Base-by-base conservation (phyloP, 2,113 vertebrate species). In the Microcebus lehilahytsara region DNA sequence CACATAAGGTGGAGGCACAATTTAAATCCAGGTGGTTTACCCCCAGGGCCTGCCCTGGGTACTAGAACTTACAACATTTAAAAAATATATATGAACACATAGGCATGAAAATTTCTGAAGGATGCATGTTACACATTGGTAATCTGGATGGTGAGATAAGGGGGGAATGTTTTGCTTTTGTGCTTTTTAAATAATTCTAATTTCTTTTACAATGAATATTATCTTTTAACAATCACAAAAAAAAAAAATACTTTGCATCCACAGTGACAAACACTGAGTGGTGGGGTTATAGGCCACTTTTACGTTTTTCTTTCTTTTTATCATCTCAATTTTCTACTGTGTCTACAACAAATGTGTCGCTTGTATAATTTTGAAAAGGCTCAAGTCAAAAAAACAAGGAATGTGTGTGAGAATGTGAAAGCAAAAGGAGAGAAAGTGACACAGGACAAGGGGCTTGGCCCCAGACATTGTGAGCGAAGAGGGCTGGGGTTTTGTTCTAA, bases 41-140 rank as follows among this genome's bases (percentile, higher is more conserved):
- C 46, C 56, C 23, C 37, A 20, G 67, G 2, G 23, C 46, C 56
- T 34, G 62, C 72, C 34, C n/a, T 42, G 19, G 53, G 13, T 5
- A 25, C 23, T 14, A 37, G 69, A 86, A 5, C 42, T 66, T 58
- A 14, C 5, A 23, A 2, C 20, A 9, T 56, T 34, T 34, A 56
- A 40, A 5, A 64, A 46, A 22, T 11, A 49, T 0, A 51, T 20
- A 5, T 25, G n/a, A 84, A 79, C 71, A 27, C 34, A 19, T 0
- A 19, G 46, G 12, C 2, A 16, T 16, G 13, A 60, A 32, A 16
- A 49, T 30, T 62, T 60, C 27, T 5, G 6, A 49, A 37, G 19
- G 19, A 37, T 5, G 9, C 11, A 0, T 10, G 5, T 64, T 23
- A 40, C 37, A 12, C 0, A 0, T 1, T 19, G 23, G 62, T 25